Percentiles rank a stretch among this genome's conserved stretches.
Conservation (phyloP, 1,140 invertebrate genomes). For the Trachymyrmex cornetzi region DNA sequence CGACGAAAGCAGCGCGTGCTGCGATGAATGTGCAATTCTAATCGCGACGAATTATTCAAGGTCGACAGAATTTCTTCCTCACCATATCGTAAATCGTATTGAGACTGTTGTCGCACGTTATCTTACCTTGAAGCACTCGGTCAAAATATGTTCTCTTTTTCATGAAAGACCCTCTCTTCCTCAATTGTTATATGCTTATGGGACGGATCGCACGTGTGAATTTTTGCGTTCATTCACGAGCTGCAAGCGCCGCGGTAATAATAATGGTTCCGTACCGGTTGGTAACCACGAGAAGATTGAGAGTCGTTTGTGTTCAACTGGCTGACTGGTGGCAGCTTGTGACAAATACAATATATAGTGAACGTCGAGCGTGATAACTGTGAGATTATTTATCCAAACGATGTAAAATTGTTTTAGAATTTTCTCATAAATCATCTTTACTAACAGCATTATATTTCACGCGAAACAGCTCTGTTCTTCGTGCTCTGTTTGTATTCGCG, state of each 20-base stretch:
- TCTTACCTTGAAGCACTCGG: not conserved
- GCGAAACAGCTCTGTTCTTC: not conserved
- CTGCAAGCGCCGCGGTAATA: not conserved
- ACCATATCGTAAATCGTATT: not conserved
- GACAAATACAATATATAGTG: conserved; percentile 12
- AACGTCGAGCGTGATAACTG: conserved; percentile 6
- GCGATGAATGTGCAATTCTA: conserved; percentile 1
- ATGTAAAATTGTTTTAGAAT: not conserved
- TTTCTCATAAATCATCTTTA: not conserved
- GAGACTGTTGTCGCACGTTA: not conserved
- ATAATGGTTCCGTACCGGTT: conserved; percentile 7
- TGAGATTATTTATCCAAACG: conserved; percentile 28
- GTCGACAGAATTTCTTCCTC: conserved; percentile 24
- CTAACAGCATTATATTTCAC: not conserved
- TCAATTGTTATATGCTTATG: not conserved
- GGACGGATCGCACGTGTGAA: not conserved
- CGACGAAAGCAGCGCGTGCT: not conserved
- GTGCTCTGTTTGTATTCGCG: too few relatives aligned
- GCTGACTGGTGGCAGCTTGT: conserved; percentile 7
- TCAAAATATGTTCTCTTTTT: not conserved
- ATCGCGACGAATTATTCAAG: conserved; percentile 34
- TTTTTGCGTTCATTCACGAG: conserved; percentile 24
- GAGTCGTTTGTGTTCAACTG: conserved; percentile 11
- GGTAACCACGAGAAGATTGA: conserved; percentile 13
- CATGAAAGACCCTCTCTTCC: not conserved